Base-by-base conservation (phyloP, 1,140 invertebrate species). In the Himalopsyche phryganea region DNA sequence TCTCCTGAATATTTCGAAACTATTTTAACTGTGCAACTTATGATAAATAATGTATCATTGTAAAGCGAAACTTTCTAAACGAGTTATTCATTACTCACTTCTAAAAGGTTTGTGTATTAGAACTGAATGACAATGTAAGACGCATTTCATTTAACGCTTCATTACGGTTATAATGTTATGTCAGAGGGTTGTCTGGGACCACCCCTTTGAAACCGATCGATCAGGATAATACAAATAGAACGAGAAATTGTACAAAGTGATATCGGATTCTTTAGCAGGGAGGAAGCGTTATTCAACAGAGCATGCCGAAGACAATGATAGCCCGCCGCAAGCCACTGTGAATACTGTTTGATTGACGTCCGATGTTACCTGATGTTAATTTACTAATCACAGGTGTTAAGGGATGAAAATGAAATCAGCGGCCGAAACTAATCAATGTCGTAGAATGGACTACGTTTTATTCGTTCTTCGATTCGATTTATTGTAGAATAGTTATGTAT, bases 291-390 rank as follows among this genome's bases (percentile, higher is more conserved):
- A 52, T 32, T 33, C 59, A 57, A 49, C 42, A 47, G 59, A 56
- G 53, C 59, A 49, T 32, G 45, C 50, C 59, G 53, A 11, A 61
- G 54, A 61, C 59, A 61, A 61, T 61, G 53, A 36, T 15, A 5
- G 38, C 44, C 44, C 52, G 42, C 20, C 19, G 52, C 17, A 15
- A 28, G 23, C 23, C 23, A 9, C 23, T 3, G 23, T 3, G 23
- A 9, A 28, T 9, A 9, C 3, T 28, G 9, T 28, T 28, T 28
- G 23, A 28, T 28, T 28, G 28, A 36, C 48, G 38, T 2, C 15
- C 9, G 44, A 6, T 2, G 9, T 3, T 28, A 3, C 23, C 4
- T 9, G 23, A 9, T 28, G 23, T 28, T 28, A 28, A 28, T 28
- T 28, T 28, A 28, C 23, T 28, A 28, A 28, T 28, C 23, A 28